These are phyloP conservation scores for Metopolophium dirhodum DNA, from an alignment of 1,140 invertebrate species.

Conservation along the genomic window DNA sequence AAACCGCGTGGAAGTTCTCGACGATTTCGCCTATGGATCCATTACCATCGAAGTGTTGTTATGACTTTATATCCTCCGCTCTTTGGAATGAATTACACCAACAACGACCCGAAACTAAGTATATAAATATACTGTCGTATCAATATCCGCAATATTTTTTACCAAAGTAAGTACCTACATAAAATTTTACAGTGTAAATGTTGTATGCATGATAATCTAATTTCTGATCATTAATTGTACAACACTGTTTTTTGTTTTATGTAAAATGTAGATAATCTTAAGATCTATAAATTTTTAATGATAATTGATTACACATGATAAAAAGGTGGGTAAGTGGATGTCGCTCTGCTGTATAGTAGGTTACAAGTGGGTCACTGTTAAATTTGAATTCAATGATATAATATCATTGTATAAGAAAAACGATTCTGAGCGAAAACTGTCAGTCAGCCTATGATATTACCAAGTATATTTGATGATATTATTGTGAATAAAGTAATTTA, in stretches of 20 bases:
- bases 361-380: too few relatives aligned
- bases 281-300: not conserved
- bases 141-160: constrained; percentile 23
- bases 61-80: constrained; percentile 11
- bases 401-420: too few relatives aligned
- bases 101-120: constrained; percentile 35
- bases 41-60: constrained; percentile 35
- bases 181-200: not conserved
- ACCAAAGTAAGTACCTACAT: not conserved
- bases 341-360: too few relatives aligned
- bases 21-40: not conserved
- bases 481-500: too few relatives aligned
- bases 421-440: too few relatives aligned
- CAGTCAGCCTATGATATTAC: too few relatives aligned
- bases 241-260: not conserved
- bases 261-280: not conserved
- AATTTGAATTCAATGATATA: too few relatives aligned
- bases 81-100: constrained; percentile 41
- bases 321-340: too few relatives aligned
- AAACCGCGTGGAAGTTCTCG: not conserved
- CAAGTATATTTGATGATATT: too few relatives aligned
- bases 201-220: not conserved
- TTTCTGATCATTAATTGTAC: not conserved
- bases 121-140: not conserved
- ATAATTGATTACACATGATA: too few relatives aligned